Conservation (phyloP, 37 sponge, comb jelly and placozoan genomes). For the Beroe ovata region DNA sequence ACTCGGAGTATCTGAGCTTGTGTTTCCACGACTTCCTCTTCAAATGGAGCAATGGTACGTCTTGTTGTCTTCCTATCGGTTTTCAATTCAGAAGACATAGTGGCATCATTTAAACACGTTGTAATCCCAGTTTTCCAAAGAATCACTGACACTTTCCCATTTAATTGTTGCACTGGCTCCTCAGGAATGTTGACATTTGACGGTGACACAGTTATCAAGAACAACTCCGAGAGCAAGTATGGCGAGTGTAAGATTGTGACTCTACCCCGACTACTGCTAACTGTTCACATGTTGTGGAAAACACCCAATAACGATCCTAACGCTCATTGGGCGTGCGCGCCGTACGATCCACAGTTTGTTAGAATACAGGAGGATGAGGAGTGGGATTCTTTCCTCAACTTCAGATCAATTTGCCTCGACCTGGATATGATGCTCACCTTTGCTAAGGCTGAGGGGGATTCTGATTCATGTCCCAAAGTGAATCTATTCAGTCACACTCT, state of each 20-base stretch:
- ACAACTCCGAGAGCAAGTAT: slow-evolving; percentile 55
- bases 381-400: slow-evolving; percentile 17
- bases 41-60: slow-evolving; percentile 42
- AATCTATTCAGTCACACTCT: slow-evolving; percentile 52
- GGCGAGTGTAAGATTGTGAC: slow-evolving; percentile 58
- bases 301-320: slow-evolving; percentile 15
- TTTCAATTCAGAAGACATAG: neutral
- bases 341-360: slow-evolving; percentile 57
- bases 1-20: slow-evolving; percentile 19
- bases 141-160: neutral
- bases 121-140: no score
- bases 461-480: slow-evolving; percentile 10
- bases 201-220: slow-evolving; percentile 64
- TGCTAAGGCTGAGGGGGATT: slow-evolving; percentile 8
- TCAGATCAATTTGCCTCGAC: neutral
- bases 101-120: no score
- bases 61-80: neutral
- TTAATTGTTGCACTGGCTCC: no score
- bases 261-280: neutral
- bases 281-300: slow-evolving; percentile 21
- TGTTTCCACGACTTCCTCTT: slow-evolving; percentile 6
- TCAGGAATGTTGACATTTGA: slow-evolving; percentile 44
- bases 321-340: slow-evolving; percentile 31
- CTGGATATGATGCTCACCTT: slow-evolving; percentile 1
- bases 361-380: neutral